Evolutionary conservation across 2,113 vertebrate genomes (phyloP), one percentile per base, ranked within the genome.

Genomic region (Alectura lathami): DNA sequence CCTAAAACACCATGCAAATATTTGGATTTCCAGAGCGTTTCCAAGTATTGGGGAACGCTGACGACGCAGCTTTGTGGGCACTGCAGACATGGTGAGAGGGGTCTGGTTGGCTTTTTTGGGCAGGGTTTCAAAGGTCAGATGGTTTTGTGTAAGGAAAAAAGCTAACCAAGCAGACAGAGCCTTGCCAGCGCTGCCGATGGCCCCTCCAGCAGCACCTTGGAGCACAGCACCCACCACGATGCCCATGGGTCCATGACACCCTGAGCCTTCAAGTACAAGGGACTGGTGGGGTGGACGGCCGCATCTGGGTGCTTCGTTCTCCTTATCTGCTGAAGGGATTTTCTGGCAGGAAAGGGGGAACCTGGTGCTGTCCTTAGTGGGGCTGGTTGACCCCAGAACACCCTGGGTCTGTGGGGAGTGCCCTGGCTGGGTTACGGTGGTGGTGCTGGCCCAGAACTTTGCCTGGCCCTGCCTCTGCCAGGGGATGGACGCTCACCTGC

Each of bases 1-100:
- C 45, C 89, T 84, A 30, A 82, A 94, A 89, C 8, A 7, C 47
- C 11, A 4, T 51, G 43, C 80, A 96, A 94, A 94, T 96, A 95
- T 93, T 94, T 96, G 59, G 54, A 51, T 83, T 94, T 88, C 8
- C 3, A 96, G 86, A 2, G 1, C 45, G 91, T 89, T 93, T 88
- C 88, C 64, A 83, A 70, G 79, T 88, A 86, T 34, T 81, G 82
- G 62, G 66, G 78, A 93, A 73, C 0, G 87, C 83, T 94, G 95
- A 96, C 84, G 56, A 38, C 77, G 92, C 88, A 86, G 88, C 79
- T 50, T 60, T 0, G 92, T 94, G 86, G 96, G 93, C 0, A 6
- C 57, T 36, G 40, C 27, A 5, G 57, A 45, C 26, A 53, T 1
- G 6, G 48, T 1, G 6, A 50, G 40, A 82, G 57, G 47, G 79